Percentiles rank a stretch among this genome's conserved stretches.
Evolutionary conservation across 2,888 invertebrate species (phyloP).

Genomic region (Drymonia ruficornis): DNA sequence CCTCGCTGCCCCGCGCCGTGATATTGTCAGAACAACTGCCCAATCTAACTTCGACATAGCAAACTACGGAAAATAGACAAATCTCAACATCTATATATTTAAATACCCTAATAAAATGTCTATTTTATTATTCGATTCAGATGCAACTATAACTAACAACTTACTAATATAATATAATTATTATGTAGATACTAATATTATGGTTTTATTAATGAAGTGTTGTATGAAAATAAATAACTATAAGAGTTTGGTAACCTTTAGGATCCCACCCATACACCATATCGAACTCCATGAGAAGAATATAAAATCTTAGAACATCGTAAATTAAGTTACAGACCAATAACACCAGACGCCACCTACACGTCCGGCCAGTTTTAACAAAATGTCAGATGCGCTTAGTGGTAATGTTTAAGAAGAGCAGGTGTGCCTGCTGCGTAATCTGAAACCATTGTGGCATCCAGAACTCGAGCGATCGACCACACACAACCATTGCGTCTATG

Average conservation of each 20-base stretch:
- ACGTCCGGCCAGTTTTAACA: no score
- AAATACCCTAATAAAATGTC: conserved; percentile 55
- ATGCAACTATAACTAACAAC: conserved; percentile 57
- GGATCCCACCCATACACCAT: conserved; percentile 29
- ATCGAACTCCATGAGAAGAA: conserved; percentile 14
- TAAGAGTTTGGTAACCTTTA: conserved; percentile 53
- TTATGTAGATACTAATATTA: conserved; percentile 29
- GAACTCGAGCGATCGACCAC: no score
- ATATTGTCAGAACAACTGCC: conserved; percentile 62
- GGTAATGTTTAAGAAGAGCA: no score
- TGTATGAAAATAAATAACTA: conserved; percentile 73
- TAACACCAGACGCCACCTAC: no score
- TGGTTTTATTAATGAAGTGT: conserved; percentile 41
- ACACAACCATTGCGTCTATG: no score
- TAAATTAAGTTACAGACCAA: no score
- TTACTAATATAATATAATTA: conserved; percentile 40
- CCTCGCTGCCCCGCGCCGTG: conserved; percentile 41
- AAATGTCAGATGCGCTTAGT: no score
- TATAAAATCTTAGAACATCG: conserved; percentile 14
- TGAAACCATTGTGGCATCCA: no score
- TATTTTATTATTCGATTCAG: conserved; percentile 59
- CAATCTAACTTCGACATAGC: conserved; percentile 59
- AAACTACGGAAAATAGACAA: conserved; percentile 79
- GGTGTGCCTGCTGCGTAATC: no score
- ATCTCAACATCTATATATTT: conserved; percentile 53